Percentiles rank a stretch among this genome's conserved stretches.
Evolutionary conservation across 2,113 vertebrate genomes (phyloP).

Genomic region (Tor tambroides): DNA sequence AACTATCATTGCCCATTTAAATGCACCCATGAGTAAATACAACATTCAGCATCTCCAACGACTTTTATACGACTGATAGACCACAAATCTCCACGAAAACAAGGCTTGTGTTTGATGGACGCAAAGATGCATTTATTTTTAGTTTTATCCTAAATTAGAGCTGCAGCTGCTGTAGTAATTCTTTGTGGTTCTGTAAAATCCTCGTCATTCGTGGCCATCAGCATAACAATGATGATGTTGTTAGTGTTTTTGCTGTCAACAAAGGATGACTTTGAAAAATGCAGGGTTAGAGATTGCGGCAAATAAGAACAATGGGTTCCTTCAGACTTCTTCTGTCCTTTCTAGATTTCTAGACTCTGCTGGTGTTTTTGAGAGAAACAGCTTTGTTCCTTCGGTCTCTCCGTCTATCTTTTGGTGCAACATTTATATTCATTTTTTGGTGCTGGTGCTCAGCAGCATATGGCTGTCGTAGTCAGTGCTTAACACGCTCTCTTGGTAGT

Average conservation of each 20-base stretch:
- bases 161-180: constrained; percentile 8
- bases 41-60: neutral
- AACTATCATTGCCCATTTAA: neutral
- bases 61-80: neutral
- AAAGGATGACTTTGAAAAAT: constrained; percentile 23
- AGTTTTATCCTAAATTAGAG: neutral
- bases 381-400: neutral
- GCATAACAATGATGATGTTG: constrained; percentile 36
- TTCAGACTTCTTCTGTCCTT: neutral
- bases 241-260: constrained; percentile 9
- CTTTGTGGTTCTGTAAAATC: neutral
- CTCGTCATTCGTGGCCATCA: neutral
- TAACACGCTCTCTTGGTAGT: neutral
- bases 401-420: neutral
- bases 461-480: neutral
- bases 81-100: too few relatives aligned
- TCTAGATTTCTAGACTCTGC: neutral
- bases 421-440: neutral
- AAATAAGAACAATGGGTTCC: constrained; percentile 34
- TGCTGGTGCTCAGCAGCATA: neutral
- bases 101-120: neutral
- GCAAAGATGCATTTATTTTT: neutral
- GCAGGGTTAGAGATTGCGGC: neutral
- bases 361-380: neutral
- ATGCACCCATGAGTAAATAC: neutral